These are phyloP conservation scores for Halotydeus destructor DNA, from an alignment of 1,140 invertebrate species.

Conservation along the genomic window DNA sequence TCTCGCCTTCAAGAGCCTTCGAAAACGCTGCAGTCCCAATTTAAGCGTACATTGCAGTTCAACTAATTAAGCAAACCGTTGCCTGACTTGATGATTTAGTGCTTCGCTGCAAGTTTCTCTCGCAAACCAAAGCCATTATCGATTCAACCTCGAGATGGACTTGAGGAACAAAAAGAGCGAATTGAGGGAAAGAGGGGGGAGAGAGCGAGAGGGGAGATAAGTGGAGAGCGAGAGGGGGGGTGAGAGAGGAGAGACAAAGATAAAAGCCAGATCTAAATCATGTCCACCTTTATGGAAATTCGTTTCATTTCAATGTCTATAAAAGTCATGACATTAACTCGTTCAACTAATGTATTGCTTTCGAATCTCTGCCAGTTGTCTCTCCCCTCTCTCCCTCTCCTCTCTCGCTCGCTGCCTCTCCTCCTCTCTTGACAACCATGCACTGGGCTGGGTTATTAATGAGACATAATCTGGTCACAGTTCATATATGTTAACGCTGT, in stretches of 20 bases:
- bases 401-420: too few species aligned
- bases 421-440: too few species aligned
- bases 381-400: neutral
- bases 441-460: too few species aligned
- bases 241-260: neutral
- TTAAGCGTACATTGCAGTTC: too few species aligned
- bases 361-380: neutral
- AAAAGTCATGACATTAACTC: neutral
- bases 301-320: neutral
- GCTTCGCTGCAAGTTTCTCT: neutral
- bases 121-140: neutral
- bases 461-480: too few species aligned
- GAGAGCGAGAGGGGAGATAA: neutral
- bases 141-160: neutral
- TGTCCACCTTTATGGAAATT: neutral
- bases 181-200: neutral
- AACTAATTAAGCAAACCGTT: neutral
- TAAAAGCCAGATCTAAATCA: neutral
- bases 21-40: too few species aligned
- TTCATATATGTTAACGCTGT: too few species aligned
- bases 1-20: too few species aligned
- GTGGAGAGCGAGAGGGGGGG: neutral
- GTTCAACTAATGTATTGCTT: neutral
- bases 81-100: neutral
- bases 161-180: neutral